These are phyloP conservation scores for Notothenia coriiceps DNA, from an alignment of 2,113 vertebrate genomes.

Conservation along the genomic window DNA sequence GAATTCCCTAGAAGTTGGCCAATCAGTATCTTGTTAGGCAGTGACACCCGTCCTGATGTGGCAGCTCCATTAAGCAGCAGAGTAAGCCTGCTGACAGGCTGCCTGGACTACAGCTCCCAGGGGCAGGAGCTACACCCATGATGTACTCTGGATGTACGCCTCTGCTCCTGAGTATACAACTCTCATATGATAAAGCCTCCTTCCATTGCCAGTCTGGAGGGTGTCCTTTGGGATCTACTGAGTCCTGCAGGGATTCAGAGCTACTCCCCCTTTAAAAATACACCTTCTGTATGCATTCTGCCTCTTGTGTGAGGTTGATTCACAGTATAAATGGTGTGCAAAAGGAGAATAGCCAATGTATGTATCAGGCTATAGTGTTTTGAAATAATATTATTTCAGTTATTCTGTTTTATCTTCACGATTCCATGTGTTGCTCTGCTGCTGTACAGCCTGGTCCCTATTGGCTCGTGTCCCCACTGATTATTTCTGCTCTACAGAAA, in stretches of 20 bases:
- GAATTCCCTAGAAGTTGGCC: conserved; percentile 75
- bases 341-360: not conserved
- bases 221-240: conserved; percentile 27
- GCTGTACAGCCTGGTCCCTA: conserved; percentile 42
- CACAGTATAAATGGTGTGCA: not conserved
- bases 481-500: conserved; percentile 72
- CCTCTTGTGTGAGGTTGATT: not conserved
- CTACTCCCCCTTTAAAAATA: conserved; percentile 6
- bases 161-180: conserved; percentile 41
- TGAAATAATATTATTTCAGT: conserved; percentile 19
- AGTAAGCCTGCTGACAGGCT: conserved; percentile 71
- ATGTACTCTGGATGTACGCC: conserved; percentile 45
- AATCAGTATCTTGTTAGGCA: conserved; percentile 80
- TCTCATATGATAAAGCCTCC: conserved; percentile 58
- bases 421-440: conserved; percentile 47
- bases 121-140: conserved; percentile 39
- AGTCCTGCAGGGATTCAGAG: conserved; percentile 38
- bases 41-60: conserved; percentile 74
- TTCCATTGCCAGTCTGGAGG: conserved; percentile 31
- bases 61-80: conserved; percentile 81
- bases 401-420: conserved; percentile 56
- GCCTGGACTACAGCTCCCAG: conserved; percentile 56
- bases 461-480: conserved; percentile 67
- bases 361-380: not conserved
- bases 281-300: not conserved